A percentile compares a stretch with the other conserved stretches of the same genome.
phyloP scores from a whole-genome alignment of 2,113 vertebrate genomes.

The Silurus asotus region DNA sequence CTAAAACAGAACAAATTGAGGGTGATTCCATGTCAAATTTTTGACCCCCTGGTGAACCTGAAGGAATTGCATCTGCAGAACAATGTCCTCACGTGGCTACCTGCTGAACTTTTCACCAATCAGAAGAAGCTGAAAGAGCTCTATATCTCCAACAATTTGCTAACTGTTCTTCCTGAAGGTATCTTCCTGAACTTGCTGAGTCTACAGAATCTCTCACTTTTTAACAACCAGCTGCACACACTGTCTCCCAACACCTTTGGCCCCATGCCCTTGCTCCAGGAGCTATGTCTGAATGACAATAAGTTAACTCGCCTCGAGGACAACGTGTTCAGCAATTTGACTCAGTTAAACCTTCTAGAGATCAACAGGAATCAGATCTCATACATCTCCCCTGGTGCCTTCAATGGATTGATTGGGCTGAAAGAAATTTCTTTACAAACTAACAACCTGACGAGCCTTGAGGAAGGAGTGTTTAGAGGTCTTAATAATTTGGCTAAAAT shows the following conservation, averaged over 20 bases:
- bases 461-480: too few species aligned
- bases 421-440: constrained; percentile 85
- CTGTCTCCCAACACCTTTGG: constrained; percentile 79
- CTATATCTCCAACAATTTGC: constrained; percentile 83
- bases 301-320: constrained; percentile 73
- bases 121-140: constrained; percentile 80
- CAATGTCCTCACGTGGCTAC: constrained; percentile 78
- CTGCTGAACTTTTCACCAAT: too few species aligned
- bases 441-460: constrained; percentile 75
- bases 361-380: constrained; percentile 84
- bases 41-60: constrained; percentile 77
- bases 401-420: constrained; percentile 77
- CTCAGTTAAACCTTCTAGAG: constrained; percentile 78
- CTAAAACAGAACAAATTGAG: constrained; percentile 81
- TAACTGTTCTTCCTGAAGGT: constrained; percentile 75
- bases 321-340: constrained; percentile 82
- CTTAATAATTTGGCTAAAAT: constrained; percentile 82
- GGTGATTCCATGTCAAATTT: constrained; percentile 71
- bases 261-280: constrained; percentile 68
- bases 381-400: constrained; percentile 71
- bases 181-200: constrained; percentile 78
- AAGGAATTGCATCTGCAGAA: constrained; percentile 83
- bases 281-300: constrained; percentile 91
- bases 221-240: constrained; percentile 79
- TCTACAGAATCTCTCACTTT: constrained; percentile 82